A percentile compares a stretch with the other conserved stretches of the same genome.
These are phyloP conservation scores for Nomada goodeniana DNA, from an alignment of 2,888 invertebrate genomes.

Conservation along the genomic window DNA sequence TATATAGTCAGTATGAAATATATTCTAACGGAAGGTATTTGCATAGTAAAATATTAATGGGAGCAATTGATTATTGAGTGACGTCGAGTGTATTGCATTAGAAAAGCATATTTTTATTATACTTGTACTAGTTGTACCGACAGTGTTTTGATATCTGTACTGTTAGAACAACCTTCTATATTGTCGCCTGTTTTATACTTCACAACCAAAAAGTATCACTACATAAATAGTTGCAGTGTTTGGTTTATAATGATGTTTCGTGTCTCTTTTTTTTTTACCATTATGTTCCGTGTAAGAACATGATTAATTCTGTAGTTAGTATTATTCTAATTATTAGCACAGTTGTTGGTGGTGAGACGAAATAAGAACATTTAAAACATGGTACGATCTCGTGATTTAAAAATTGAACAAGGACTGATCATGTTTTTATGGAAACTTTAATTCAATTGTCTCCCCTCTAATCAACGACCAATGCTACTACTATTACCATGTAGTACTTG, in stretches of 20 bases:
- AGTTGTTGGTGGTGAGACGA: constrained; percentile 62
- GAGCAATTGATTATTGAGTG: constrained; percentile 56
- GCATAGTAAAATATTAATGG: constrained; percentile 52
- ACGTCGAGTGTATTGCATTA: constrained; percentile 39
- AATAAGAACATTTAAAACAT: constrained; percentile 27
- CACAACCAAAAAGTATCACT: constrained; percentile 71
- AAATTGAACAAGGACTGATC: constrained; percentile 31
- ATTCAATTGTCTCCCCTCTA: constrained; percentile 67
- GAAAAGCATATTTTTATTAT: constrained; percentile 55
- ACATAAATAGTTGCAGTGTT: constrained; percentile 65
- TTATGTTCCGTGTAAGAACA: constrained; percentile 54
- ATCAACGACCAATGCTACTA: constrained; percentile 77
- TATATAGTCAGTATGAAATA: constrained; percentile 12
- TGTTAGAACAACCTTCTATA: constrained; percentile 64
- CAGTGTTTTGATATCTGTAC: constrained; percentile 60
- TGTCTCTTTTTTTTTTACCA: constrained; percentile 60
- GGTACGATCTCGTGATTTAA: constrained; percentile 24
- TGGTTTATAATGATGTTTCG: constrained; percentile 63
- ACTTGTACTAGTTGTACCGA: constrained; percentile 50
- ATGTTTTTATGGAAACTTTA: constrained; percentile 38
- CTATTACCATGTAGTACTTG: constrained; percentile 79
- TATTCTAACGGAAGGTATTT: constrained; percentile 13
- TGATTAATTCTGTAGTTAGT: constrained; percentile 68
- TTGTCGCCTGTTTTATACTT: constrained; percentile 64
- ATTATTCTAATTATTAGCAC: constrained; percentile 69